Conservation (phyloP, 2,113 vertebrate genomes). For the Xenopus tropicalis region DNA sequence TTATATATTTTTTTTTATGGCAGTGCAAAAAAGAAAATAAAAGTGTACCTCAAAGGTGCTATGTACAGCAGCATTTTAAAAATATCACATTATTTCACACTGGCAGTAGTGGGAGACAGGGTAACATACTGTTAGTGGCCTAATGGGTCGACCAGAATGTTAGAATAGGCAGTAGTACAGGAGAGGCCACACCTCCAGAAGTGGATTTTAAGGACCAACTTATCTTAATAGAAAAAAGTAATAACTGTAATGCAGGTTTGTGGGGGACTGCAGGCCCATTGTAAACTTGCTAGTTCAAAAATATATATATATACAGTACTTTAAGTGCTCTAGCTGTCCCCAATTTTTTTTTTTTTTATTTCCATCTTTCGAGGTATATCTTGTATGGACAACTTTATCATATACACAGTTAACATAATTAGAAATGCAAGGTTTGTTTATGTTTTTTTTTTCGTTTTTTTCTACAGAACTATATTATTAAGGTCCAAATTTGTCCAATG, state of each 20-base stretch:
- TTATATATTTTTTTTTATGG: slow-evolving; percentile 60
- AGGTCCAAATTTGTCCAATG: slow-evolving; percentile 46
- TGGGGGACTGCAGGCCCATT: slow-evolving; percentile 35
- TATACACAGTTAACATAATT: slow-evolving; percentile 31
- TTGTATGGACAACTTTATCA: slow-evolving; percentile 31
- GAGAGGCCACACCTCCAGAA: not conserved
- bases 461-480: slow-evolving; percentile 63
- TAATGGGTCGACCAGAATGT: slow-evolving; percentile 7
- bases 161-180: not conserved
- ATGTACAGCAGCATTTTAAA: slow-evolving; percentile 60
- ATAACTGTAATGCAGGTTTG: slow-evolving; percentile 8
- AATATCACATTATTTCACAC: slow-evolving; percentile 35
- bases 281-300: slow-evolving; percentile 32
- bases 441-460: too few species aligned
- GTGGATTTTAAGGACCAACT: not conserved
- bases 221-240: not conserved
- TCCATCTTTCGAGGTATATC: not conserved
- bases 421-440: slow-evolving; percentile 42
- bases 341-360: not conserved
- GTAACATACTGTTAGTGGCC: slow-evolving; percentile 7
- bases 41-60: slow-evolving; percentile 64
- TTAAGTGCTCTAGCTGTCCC: slow-evolving; percentile 34
- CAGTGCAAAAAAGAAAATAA: slow-evolving; percentile 71
- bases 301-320: slow-evolving; percentile 42
- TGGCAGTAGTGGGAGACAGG: slow-evolving; percentile 21